Conservation (phyloP, 2,113 vertebrate genomes). For the Vanacampus margaritifer region DNA sequence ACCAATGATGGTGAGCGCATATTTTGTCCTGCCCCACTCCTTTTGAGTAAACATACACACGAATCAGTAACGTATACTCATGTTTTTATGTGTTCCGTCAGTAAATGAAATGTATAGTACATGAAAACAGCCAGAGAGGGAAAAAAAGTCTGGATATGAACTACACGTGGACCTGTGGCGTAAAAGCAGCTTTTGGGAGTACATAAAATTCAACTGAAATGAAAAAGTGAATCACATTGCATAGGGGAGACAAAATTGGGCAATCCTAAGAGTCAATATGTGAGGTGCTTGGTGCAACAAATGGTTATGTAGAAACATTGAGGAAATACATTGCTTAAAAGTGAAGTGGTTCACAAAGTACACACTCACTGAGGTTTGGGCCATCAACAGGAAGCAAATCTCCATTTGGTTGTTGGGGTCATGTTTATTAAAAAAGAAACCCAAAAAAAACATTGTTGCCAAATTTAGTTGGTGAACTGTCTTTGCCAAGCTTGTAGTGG, state of each 20-base stretch:
- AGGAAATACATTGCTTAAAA: conserved; percentile 22
- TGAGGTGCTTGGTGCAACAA: conserved; percentile 64
- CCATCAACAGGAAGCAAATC: neutral
- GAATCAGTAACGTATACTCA: no score
- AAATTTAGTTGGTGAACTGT: conserved; percentile 51
- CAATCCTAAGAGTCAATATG: neutral
- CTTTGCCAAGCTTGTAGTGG: conserved; percentile 31
- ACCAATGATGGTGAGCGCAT: no score
- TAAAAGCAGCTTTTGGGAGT: no score
- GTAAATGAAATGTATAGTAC: no score
- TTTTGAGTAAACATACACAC: no score
- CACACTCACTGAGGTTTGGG: neutral
- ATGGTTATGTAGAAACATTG: conserved; percentile 33
- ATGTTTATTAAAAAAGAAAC: conserved; percentile 12
- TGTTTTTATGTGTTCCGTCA: no score
- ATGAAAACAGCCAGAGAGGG: no score
- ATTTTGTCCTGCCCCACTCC: no score
- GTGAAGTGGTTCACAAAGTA: neutral
- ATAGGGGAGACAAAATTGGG: neutral
- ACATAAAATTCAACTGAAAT: neutral
- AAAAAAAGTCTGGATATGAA: no score
- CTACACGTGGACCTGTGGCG: no score
- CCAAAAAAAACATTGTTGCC: conserved; percentile 38
- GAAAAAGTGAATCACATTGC: neutral
- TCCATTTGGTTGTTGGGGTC: neutral